phyloP scores from a whole-genome alignment of 2,888 invertebrate genomes.

The Acrocyrtus sp. region DNA sequence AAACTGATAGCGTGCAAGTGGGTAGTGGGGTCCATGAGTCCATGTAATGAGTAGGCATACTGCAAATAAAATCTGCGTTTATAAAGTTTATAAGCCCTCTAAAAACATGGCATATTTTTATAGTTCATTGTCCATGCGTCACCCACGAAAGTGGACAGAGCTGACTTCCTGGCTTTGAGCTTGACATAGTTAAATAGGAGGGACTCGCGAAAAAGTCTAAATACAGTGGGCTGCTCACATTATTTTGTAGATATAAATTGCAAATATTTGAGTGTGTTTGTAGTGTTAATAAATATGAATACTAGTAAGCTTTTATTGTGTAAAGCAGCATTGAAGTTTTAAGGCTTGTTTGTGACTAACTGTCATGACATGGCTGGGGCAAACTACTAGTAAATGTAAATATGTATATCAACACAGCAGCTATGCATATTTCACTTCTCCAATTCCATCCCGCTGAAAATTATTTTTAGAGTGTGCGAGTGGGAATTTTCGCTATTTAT shows the following conservation, averaged over 20 bases:
- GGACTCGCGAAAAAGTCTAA: background rate
- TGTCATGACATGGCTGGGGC: no score
- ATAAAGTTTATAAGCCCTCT: background rate
- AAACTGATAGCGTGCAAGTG: no score
- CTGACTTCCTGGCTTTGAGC: constrained; percentile 51
- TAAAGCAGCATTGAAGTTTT: no score
- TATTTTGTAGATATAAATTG: no score
- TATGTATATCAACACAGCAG: no score
- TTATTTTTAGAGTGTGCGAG: background rate
- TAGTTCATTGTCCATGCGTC: constrained; percentile 52
- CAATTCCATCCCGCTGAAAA: no score
- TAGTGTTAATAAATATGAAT: background rate
- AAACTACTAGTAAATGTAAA: no score
- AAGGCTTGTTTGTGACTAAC: no score
- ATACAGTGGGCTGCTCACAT: background rate
- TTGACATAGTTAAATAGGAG: constrained; percentile 35
- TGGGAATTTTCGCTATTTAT: background rate
- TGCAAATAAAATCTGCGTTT: background rate
- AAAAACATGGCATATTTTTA: background rate
- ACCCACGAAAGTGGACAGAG: background rate
- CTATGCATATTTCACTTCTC: no score
- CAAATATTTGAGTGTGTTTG: background rate
- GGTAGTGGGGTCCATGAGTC: background rate
- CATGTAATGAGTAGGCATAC: background rate
- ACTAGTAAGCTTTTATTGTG: background rate